phyloP scores from a whole-genome alignment of 2,113 vertebrate species.

The Catagonus wagneri region DNA sequence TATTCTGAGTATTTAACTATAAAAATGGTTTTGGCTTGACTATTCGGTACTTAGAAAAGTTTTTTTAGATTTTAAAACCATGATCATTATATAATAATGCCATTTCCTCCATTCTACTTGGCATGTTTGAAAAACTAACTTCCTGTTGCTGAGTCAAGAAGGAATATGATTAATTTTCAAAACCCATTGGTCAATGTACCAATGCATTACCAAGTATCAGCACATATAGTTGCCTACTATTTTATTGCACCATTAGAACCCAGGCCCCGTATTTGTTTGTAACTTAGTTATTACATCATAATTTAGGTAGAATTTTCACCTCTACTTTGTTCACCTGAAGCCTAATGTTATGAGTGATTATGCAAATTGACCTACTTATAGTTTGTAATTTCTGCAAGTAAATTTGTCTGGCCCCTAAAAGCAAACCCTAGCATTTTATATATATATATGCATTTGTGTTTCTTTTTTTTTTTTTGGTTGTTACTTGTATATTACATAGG shows the following conservation, averaged over 20 bases:
- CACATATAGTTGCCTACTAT: neutral
- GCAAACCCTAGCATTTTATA: neutral
- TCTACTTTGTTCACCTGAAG: neutral
- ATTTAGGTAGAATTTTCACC: neutral
- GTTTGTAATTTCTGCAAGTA: neutral
- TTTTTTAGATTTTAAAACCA: neutral
- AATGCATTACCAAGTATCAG: neutral
- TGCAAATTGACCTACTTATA: neutral
- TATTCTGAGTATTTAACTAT: neutral
- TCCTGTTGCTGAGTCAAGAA: neutral
- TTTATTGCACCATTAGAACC: neutral
- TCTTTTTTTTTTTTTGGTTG: neutral
- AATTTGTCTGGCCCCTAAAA: neutral
- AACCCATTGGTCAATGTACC: neutral
- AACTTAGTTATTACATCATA: neutral
- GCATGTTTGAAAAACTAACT: neutral
- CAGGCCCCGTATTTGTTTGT: neutral
- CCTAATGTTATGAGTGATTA: neutral
- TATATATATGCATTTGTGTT: neutral
- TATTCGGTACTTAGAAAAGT: neutral
- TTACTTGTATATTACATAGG: neutral
- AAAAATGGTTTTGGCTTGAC: neutral
- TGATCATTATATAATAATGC: neutral
- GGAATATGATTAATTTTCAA: neutral
- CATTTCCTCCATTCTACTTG: neutral